Evolutionary conservation across 2,113 vertebrate species (phyloP).

Genomic region (Psittacara wagleri): DNA sequence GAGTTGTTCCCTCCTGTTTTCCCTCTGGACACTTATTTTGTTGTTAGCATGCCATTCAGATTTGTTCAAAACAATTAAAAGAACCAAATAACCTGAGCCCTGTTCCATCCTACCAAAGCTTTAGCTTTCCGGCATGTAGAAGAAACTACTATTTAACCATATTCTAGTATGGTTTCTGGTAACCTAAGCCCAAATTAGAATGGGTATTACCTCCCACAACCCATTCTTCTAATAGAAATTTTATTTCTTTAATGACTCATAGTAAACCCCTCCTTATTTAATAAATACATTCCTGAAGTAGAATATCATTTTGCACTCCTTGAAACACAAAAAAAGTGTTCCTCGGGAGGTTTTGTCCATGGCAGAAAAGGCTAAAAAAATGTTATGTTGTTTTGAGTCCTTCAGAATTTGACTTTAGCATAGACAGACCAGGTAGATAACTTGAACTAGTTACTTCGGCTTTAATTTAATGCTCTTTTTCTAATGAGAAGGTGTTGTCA

Average conservation of each 20-base stretch:
- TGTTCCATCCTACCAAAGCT: neutral
- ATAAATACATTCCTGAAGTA: neutral
- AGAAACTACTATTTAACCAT: neutral
- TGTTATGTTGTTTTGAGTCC: neutral
- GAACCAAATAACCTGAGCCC: neutral
- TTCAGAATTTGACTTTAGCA: neutral
- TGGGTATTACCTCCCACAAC: neutral
- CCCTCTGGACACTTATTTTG: neutral
- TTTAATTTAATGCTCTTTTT: neutral
- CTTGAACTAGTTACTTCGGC: neutral
- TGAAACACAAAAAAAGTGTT: neutral
- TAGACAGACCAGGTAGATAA: neutral
- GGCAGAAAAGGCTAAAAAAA: neutral
- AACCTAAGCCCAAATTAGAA: neutral
- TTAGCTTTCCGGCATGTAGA: neutral
- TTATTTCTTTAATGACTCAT: neutral
- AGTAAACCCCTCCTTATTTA: neutral
- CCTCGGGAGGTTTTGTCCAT: neutral
- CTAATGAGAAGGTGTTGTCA: neutral
- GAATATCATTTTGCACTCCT: neutral
- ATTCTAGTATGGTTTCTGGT: neutral
- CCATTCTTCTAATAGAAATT: neutral
- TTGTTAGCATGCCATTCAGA: neutral
- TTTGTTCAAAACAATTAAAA: neutral
- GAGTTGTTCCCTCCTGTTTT: neutral